Conservation (phyloP, 2,888 invertebrate genomes). For the Cephus pulcher region DNA sequence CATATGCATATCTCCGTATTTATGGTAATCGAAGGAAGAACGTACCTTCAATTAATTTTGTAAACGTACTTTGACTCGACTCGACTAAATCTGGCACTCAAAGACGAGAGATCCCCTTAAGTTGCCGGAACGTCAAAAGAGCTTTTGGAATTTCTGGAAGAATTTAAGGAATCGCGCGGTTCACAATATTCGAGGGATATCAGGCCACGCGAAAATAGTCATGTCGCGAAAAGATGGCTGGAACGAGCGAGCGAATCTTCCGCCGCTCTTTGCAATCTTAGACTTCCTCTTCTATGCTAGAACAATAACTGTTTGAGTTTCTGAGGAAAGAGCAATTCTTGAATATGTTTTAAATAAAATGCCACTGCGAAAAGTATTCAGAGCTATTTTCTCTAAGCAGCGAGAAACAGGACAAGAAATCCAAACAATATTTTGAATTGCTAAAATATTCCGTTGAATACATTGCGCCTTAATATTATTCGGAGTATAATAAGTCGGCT, state of each 20-base stretch:
- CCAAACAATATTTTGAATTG: slow-evolving; percentile 47
- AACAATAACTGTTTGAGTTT: neutral
- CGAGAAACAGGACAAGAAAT: slow-evolving; percentile 16
- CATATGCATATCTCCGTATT: neutral
- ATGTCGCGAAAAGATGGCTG: neutral
- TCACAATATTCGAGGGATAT: neutral
- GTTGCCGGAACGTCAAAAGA: neutral
- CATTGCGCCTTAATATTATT: slow-evolving; percentile 39
- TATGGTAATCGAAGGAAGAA: neutral
- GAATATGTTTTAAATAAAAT: neutral
- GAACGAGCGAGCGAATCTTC: neutral
- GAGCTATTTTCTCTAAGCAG: slow-evolving; percentile 7
- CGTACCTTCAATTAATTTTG: neutral
- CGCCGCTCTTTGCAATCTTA: neutral
- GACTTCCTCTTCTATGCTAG: neutral
- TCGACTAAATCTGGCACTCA: neutral
- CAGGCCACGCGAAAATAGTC: neutral
- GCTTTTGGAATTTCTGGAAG: neutral
- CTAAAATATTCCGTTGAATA: slow-evolving; percentile 33
- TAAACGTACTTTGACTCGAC: neutral
- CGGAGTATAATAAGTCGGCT: slow-evolving; percentile 43
- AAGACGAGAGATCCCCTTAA: neutral
- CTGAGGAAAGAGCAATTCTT: neutral
- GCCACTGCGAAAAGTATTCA: neutral
- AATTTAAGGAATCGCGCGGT: neutral